These are phyloP conservation scores for Microcebus griseorufus DNA, from an alignment of 2,113 vertebrate species.

Conservation along the genomic window DNA sequence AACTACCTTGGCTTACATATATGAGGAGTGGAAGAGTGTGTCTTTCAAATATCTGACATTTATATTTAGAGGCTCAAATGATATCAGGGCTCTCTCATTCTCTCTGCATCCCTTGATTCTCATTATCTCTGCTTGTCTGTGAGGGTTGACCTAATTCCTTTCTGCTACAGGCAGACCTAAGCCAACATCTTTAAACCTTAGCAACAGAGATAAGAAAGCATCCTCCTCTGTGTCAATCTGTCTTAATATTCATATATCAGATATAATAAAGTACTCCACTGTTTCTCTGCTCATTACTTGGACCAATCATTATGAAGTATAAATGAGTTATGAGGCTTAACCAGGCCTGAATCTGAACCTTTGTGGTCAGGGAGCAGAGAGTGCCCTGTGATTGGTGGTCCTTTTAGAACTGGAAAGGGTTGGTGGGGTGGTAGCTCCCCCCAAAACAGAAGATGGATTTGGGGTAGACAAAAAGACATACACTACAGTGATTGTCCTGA, in stretches of 20 bases:
- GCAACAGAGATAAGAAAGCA: neutral
- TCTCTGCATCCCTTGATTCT: neutral
- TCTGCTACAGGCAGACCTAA: neutral
- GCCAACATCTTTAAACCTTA: neutral
- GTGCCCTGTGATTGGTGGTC: neutral
- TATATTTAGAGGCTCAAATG: neutral
- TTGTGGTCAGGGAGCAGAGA: neutral
- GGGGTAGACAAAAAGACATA: neutral
- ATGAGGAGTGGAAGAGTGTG: neutral
- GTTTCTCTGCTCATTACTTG: neutral
- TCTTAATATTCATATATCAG: neutral
- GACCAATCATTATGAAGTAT: neutral
- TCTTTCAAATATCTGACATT: neutral
- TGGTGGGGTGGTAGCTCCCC: neutral
- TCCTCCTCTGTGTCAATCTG: neutral
- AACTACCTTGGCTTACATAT: neutral
- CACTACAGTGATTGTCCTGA: neutral
- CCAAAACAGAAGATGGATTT: neutral
- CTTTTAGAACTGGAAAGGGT: neutral
- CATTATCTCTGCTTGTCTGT: neutral
- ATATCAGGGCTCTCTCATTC: neutral
- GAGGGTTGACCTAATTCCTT: neutral
- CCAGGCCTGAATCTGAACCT: neutral
- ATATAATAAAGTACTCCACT: neutral
- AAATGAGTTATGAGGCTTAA: neutral